Evolutionary conservation across 1,140 invertebrate genomes (phyloP), one percentile per base, ranked within the genome.

Genomic region (Arctopsyche grandis): DNA sequence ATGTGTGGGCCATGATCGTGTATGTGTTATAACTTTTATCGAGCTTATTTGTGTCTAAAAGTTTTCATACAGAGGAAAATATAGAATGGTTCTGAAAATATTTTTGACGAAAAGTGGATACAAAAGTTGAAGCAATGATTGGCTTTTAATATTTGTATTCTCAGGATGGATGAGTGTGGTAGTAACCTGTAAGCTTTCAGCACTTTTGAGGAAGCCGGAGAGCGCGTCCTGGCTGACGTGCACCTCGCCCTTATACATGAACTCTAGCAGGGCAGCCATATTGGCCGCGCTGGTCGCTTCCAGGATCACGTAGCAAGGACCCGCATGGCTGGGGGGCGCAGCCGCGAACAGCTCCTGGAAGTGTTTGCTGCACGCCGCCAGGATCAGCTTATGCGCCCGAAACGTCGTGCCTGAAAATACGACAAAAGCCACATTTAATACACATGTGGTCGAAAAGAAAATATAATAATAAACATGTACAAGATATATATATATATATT

Each of bases 191-290:
- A 96, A 90, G 88, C 93, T 94, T 88, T 97, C 95, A 29, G 95
- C 96, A 69, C 95, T 95, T 88, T 96, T 96, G 77, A 97, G 91
- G 85, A 97, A 96, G 85, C 94, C 95, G 84, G 93, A 94, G 76
- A 97, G 91, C 79, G 94, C 94, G 85, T 96, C 94, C 88, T 96
- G 95, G 83, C 94, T 95, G 80, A 96, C 94, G 86, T 96, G 94
- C 80, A 97, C 95, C 87, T 96, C 95, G 9, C 95, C 95, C 86
- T 95, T 95, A 89, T 97, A 97, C 95, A 97, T 97, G 87, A 97
- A 97, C 87, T 97, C 95, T 75, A 97, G 90, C 58, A 97, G 90
- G 7, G 95, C 95, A 77, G 94, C 93, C 94, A 97, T 96, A 86
- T 97, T 96, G 83, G 93, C 91, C 48, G 95, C 94, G 79, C 93